phyloP scores from a whole-genome alignment of 1,140 invertebrate genomes.

The Temnothorax longispinosus region DNA sequence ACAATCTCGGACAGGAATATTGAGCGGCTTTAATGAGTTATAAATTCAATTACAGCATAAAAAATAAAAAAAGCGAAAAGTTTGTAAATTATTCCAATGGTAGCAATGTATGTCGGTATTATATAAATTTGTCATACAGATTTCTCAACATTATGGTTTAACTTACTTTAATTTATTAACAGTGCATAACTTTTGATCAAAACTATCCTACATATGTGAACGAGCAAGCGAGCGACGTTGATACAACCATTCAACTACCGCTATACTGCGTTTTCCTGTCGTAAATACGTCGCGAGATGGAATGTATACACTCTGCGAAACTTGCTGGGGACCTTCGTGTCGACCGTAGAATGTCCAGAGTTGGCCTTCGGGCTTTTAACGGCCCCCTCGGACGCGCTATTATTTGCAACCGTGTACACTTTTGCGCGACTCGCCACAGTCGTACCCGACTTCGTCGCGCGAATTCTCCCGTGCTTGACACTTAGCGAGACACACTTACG shows the following conservation, averaged over 20 bases:
- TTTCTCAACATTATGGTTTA: background rate
- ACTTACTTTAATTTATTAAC: background rate
- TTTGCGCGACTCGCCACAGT: background rate
- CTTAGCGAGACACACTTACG: slow-evolving; percentile 11
- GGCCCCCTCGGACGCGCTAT: background rate
- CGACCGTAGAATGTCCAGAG: background rate
- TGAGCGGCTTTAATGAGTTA: background rate
- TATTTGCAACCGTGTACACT: slow-evolving; percentile 11
- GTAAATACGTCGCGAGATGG: slow-evolving; percentile 37
- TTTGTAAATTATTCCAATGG: background rate
- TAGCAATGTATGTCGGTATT: background rate
- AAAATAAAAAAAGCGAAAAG: background rate
- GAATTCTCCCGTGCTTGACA: slow-evolving; percentile 33
- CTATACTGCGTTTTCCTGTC: background rate
- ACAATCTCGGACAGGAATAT: background rate
- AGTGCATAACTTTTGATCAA: background rate
- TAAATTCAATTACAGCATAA: background rate
- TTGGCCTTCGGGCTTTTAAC: slow-evolving; percentile 36
- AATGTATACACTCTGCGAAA: slow-evolving; percentile 31
- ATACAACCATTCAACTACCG: slow-evolving; percentile 28
- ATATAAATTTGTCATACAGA: background rate
- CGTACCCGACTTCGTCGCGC: background rate
- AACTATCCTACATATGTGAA: background rate
- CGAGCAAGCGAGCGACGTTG: slow-evolving; percentile 7
- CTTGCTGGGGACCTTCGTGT: slow-evolving; percentile 9